Percentiles rank a stretch among this genome's conserved stretches.
Conservation (phyloP, 2,888 invertebrate genomes). For the Melanotus villosus region DNA sequence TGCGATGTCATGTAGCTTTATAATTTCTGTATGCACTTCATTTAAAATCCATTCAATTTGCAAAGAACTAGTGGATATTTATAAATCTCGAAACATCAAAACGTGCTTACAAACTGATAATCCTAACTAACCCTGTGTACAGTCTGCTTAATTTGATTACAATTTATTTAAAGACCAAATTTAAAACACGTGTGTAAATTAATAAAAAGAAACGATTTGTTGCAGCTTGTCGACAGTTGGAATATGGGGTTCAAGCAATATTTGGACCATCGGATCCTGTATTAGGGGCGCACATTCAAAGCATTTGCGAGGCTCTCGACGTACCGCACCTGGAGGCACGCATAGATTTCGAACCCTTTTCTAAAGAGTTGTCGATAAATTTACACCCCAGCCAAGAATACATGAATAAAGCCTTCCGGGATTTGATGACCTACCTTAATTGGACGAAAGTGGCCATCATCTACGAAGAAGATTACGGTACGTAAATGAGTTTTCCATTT, state of each 20-base stretch:
- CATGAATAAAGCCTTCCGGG: constrained; percentile 87
- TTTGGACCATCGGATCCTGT: constrained; percentile 91
- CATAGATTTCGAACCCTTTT: constrained; percentile 76
- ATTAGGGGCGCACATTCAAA: constrained; percentile 87
- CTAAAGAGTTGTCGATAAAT: constrained; percentile 87
- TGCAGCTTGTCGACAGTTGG: constrained; percentile 86
- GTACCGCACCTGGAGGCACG: constrained; percentile 91
- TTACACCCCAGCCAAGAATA: constrained; percentile 88
- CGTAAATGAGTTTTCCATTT: constrained; percentile 57
- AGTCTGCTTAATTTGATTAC: too few relatives aligned
- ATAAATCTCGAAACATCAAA: too few relatives aligned
- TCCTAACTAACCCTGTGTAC: too few relatives aligned
- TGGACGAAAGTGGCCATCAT: constrained; percentile 95
- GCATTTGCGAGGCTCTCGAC: constrained; percentile 90
- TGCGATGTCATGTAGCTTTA: too few relatives aligned
- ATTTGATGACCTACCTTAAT: constrained; percentile 88
- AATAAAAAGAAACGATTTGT: too few relatives aligned
- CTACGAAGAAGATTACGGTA: constrained; percentile 93
- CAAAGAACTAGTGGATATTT: too few relatives aligned
- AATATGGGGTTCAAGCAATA: constrained; percentile 88
- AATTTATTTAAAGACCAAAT: too few relatives aligned
- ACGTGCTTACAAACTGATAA: too few relatives aligned
- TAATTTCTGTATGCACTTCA: too few relatives aligned
- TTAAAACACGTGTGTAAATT: too few relatives aligned
- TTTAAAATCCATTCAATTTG: too few relatives aligned